These are phyloP conservation scores for Megalonaias nervosa DNA, from an alignment of 1,140 invertebrate genomes.

Conservation along the genomic window DNA sequence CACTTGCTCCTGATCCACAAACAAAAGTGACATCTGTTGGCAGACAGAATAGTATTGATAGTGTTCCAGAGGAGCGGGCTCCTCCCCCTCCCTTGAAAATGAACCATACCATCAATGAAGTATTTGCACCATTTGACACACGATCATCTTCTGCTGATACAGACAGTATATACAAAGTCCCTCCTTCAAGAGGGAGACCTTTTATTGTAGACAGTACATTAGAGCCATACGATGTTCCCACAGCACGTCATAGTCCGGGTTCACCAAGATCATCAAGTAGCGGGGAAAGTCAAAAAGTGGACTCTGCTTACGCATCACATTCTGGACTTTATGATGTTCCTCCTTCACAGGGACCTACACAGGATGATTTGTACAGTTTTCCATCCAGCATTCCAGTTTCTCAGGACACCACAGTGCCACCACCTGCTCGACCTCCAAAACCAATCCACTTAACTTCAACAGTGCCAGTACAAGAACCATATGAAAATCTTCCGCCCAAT, in stretches of 20 bases:
- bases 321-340: constrained; percentile 46
- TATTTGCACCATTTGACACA: constrained; percentile 32
- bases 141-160: constrained; percentile 7
- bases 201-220: constrained; percentile 8
- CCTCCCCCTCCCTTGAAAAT: constrained; percentile 48
- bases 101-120: constrained; percentile 36
- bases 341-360: constrained; percentile 14
- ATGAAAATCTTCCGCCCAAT: constrained; percentile 57
- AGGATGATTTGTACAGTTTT: constrained; percentile 49
- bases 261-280: constrained; percentile 49
- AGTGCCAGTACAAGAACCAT: constrained; percentile 42
- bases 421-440: constrained; percentile 40
- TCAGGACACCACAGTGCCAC: constrained; percentile 34
- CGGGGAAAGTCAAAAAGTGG: constrained; percentile 45
- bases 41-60: constrained; percentile 52
- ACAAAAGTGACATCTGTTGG: too few relatives aligned
- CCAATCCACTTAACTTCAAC: constrained; percentile 25
- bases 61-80: constrained; percentile 59
- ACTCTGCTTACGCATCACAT: constrained; percentile 47
- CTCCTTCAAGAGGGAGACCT: constrained; percentile 27
- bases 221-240: constrained; percentile 47
- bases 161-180: constrained; percentile 35
- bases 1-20: background rate
- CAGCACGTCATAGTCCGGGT: constrained; percentile 34
- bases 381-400: constrained; percentile 39